Conservation (phyloP, 2,113 vertebrate species). For the Forbesichthys agassizii region DNA sequence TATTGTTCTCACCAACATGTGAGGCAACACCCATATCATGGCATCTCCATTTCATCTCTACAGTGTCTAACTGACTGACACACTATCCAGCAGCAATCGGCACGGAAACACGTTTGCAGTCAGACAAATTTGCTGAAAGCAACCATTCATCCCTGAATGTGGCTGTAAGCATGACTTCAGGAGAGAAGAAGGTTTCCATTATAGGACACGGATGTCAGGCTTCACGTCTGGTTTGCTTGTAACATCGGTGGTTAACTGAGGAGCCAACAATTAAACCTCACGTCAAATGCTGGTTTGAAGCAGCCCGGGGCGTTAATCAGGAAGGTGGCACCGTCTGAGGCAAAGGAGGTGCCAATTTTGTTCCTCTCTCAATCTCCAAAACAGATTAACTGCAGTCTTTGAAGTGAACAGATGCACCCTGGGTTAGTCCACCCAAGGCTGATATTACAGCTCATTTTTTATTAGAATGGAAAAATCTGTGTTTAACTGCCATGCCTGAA, state of each 20-base stretch:
- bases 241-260: slow-evolving; percentile 28
- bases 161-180: not conserved
- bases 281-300: slow-evolving; percentile 51
- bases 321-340: slow-evolving; percentile 19
- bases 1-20: not conserved
- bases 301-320: slow-evolving; percentile 15
- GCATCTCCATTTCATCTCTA: slow-evolving; percentile 6
- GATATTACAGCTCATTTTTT: slow-evolving; percentile 6
- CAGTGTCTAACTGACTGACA: not conserved
- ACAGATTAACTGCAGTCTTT: slow-evolving; percentile 7
- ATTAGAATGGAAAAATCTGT: slow-evolving; percentile 10
- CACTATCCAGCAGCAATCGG: not conserved
- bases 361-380: slow-evolving; percentile 36
- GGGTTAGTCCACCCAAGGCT: slow-evolving; percentile 17
- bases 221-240: slow-evolving; percentile 13
- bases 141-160: slow-evolving; percentile 7
- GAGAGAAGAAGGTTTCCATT: not conserved
- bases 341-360: slow-evolving; percentile 12
- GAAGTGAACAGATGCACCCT: slow-evolving; percentile 12
- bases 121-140: slow-evolving; percentile 4
- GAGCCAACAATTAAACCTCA: slow-evolving; percentile 46
- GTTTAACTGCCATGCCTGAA: not conserved
- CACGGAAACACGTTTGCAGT: not conserved
- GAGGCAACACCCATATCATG: not conserved
- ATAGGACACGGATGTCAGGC: not conserved